Evolutionary conservation across 2,113 vertebrate species (phyloP), one percentile per base, ranked within the genome.

Genomic region (Lophotis ruficrista): DNA sequence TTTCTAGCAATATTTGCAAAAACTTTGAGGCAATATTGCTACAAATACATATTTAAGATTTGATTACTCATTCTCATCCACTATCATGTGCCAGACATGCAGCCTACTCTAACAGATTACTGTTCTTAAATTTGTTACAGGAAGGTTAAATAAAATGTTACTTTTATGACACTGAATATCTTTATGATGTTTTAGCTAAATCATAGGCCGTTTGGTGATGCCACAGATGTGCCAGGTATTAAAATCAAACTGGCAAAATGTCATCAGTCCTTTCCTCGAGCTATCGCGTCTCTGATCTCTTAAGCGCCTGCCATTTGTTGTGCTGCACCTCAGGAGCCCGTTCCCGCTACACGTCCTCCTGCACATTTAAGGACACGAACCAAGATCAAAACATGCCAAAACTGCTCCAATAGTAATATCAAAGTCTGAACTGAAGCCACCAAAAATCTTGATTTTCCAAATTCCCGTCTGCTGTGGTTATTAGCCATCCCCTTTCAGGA

Each of bases 41-140:
- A 69, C 96, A 98, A 98, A 98, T 98, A 96, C 95, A 97, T 96
- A 98, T 98, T 98, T 98, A 98, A 97, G 96, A 97, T 98, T 98
- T 98, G 97, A 98, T 98, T 98, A 97, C 97, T 95, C 96, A 97
- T 96, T 97, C 94, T 97, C 95, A 83, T 98, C 98, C 92, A 92
- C 96, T 97, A 96, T 94, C 97, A 98, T 98, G 98, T 97, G 97
- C 97, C 94, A 98, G 94, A 96, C 77, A 96, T 17, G 53, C 95
- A 97, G 96, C 97, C 97, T 96, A 97, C 98, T 98, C 96, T 97
- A 97, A 97, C 96, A 97, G 97, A 98, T 98, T 97, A 98, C 96
- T 95, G 95, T 71, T 94, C 90, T 96, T 94, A 93, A 98, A 98
- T 96, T 98, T 98, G 97, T 96, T 95, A 96, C 91, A 95, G 96